phyloP scores from a whole-genome alignment of 2,888 invertebrate species.

The Nemapogon koenigi region DNA sequence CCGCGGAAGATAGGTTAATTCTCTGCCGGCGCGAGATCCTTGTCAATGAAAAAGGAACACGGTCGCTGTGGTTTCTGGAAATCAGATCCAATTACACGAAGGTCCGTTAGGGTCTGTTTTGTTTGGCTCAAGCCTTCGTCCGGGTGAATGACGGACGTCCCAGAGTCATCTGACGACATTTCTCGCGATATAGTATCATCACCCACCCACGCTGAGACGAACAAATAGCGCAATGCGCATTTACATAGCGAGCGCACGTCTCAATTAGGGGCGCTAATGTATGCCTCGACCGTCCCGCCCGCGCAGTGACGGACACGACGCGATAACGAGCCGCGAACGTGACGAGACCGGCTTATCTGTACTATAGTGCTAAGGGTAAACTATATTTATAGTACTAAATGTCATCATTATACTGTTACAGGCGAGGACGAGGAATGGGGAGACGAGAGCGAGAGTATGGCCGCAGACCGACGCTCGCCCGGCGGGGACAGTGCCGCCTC shows the following conservation, averaged over 20 bases:
- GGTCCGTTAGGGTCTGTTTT: conserved; percentile 60
- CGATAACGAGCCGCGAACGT: conserved; percentile 51
- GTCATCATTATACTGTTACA: too few relatives aligned
- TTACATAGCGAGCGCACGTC: conserved; percentile 62
- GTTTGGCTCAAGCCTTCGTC: conserved; percentile 40
- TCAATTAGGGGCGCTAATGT: conserved; percentile 66
- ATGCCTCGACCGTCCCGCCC: conserved; percentile 53
- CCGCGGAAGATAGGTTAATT: conserved; percentile 64
- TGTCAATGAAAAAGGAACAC: conserved; percentile 62
- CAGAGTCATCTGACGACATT: too few relatives aligned
- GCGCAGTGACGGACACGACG: conserved; percentile 53
- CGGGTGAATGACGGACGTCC: conserved; percentile 17
- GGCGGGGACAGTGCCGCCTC: conserved; percentile 24
- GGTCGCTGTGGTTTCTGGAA: conserved; percentile 62
- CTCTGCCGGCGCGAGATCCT: conserved; percentile 57
- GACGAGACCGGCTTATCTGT: too few relatives aligned
- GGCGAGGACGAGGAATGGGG: conserved; percentile 74
- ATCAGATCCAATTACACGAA: conserved; percentile 64
- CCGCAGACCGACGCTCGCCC: conserved; percentile 58
- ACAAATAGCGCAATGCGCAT: too few relatives aligned
- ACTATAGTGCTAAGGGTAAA: too few relatives aligned
- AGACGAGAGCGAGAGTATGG: conserved; percentile 66
- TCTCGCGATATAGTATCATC: too few relatives aligned
- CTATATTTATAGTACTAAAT: too few relatives aligned
- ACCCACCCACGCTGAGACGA: conserved; percentile 56